These are phyloP conservation scores for Rhineura floridana DNA, from an alignment of 2,113 vertebrate genomes.

Conservation along the genomic window DNA sequence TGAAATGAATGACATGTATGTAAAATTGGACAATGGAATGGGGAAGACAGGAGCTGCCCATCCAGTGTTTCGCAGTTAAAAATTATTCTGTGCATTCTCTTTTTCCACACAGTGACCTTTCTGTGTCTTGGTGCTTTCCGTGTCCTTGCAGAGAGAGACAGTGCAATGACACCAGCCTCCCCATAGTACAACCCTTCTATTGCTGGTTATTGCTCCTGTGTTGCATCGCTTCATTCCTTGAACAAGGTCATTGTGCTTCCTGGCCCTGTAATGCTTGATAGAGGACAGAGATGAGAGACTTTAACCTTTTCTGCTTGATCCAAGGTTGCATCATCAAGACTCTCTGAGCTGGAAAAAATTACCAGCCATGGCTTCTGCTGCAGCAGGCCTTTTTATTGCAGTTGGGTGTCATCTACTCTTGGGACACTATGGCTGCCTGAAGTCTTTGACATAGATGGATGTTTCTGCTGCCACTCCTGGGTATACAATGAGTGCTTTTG, in stretches of 20 bases:
- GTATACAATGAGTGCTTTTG: background rate
- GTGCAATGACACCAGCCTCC: rapidly evolving
- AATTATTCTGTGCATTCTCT: conserved; percentile 33
- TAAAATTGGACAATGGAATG: background rate
- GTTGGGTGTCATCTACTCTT: background rate
- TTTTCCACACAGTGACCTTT: conserved; percentile 31
- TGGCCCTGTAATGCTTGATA: background rate
- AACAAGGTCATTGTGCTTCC: background rate
- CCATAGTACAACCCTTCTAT: background rate
- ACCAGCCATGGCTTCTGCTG: background rate
- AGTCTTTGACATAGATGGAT: background rate
- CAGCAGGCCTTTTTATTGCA: background rate
- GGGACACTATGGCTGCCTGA: background rate
- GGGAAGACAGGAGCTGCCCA: background rate
- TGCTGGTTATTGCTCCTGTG: background rate
- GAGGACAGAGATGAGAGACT: conserved; percentile 12
- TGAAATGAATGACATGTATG: conserved; percentile 3
- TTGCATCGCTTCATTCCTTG: background rate
- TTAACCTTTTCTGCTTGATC: conserved; percentile 20
- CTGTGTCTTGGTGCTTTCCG: background rate
- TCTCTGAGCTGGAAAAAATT: conserved; percentile 21
- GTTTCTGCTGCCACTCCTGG: background rate
- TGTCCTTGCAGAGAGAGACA: background rate
- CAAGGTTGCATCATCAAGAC: background rate
- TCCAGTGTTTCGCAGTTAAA: conserved; percentile 35